These are phyloP conservation scores for Chiridota heheva DNA, from an alignment of 35 echinoderm and acorn worm species.

Conservation along the genomic window DNA sequence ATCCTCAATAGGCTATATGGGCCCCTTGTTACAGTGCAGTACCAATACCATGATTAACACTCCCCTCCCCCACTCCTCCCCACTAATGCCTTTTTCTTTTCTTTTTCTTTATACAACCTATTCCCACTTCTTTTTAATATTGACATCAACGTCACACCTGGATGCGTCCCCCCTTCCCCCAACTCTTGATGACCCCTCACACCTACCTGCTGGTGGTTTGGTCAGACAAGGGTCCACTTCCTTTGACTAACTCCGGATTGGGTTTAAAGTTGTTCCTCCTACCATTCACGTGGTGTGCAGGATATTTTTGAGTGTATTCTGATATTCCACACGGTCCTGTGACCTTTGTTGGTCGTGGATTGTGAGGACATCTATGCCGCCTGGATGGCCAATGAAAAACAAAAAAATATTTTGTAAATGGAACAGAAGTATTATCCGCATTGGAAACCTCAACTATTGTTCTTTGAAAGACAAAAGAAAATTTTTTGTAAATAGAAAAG, in stretches of 20 bases:
- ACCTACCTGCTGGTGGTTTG: constrained; percentile 92
- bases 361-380: constrained; percentile 94
- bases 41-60: too few relatives aligned
- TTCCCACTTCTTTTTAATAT: too few relatives aligned
- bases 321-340: constrained; percentile 83
- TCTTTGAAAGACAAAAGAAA: not conserved
- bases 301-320: constrained; percentile 93
- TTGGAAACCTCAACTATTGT: not conserved
- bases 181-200: too few relatives aligned
- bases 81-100: too few relatives aligned
- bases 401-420: not conserved
- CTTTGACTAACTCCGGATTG: constrained; percentile 48
- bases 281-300: constrained; percentile 59
- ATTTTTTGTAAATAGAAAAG: too few relatives aligned
- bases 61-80: too few relatives aligned
- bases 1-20: too few relatives aligned
- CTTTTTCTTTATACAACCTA: too few relatives aligned
- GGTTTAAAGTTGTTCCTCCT: constrained; percentile 92
- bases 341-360: constrained; percentile 44
- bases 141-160: too few relatives aligned
- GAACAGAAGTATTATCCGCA: not conserved
- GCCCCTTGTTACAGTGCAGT: too few relatives aligned
- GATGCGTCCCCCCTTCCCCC: too few relatives aligned
- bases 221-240: constrained; percentile 65
- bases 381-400: constrained; percentile 39